A percentile compares a stretch with the other conserved stretches of the same genome.
Evolutionary conservation across 2,888 invertebrate genomes (phyloP).

Genomic region (Lissocephala sabroskyi): DNA sequence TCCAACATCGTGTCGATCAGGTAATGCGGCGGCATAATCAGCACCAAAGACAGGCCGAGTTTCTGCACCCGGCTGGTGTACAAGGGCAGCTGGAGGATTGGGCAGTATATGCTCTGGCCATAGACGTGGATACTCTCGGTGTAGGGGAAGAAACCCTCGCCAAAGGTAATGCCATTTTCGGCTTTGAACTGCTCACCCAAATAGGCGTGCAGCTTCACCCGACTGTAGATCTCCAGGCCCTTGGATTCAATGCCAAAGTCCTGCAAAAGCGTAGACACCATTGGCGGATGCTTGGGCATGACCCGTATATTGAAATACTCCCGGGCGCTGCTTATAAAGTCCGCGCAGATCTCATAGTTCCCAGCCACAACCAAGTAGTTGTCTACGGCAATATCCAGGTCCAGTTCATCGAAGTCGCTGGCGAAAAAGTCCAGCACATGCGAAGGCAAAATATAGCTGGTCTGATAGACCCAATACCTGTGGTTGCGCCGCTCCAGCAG

Average conservation of each 20-base stretch:
- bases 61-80: too few relatives aligned
- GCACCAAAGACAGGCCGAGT: not conserved
- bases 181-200: not conserved
- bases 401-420: constrained; percentile 10
- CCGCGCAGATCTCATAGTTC: not conserved
- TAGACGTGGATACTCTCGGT: not conserved
- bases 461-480: not conserved
- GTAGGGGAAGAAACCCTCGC: not conserved
- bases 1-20: too few relatives aligned
- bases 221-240: not conserved
- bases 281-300: not conserved
- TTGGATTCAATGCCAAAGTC: not conserved
- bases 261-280: not conserved
- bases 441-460: not conserved
- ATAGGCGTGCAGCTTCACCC: not conserved
- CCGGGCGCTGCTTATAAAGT: not conserved
- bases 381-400: not conserved
- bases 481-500: not conserved
- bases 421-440: constrained; percentile 4
- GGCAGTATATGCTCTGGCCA: not conserved
- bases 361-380: constrained; percentile 7
- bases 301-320: constrained; percentile 9
- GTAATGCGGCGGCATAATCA: not conserved
- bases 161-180: not conserved
- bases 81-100: constrained; percentile 2